Evolutionary conservation across 2,797 vertebrate genomes (phyloP).

Genomic region (Cottoperca gobio): DNA sequence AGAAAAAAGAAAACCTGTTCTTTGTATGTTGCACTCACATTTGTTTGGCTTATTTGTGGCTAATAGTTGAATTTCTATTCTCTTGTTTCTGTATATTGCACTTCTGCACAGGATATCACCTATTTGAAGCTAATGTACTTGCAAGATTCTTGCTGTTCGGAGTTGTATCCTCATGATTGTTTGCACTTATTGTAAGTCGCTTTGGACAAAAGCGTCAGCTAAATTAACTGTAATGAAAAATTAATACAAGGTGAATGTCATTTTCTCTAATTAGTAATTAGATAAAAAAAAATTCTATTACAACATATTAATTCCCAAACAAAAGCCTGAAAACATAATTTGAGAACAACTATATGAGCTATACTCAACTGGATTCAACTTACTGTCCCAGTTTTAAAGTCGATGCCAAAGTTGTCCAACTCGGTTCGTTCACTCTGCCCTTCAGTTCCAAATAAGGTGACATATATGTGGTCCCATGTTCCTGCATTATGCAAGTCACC

Average conservation of each 20-base stretch:
- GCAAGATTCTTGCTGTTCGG: too few relatives aligned
- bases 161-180: too few relatives aligned
- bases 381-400: slow-evolving; percentile 54
- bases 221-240: too few relatives aligned
- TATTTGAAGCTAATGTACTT: too few relatives aligned
- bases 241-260: neutral
- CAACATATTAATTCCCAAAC: neutral
- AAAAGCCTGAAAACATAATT: neutral
- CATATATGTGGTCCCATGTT: slow-evolving; percentile 57
- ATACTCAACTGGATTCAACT: slow-evolving; percentile 15
- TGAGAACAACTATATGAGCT: neutral
- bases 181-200: too few relatives aligned
- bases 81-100: too few relatives aligned
- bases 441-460: slow-evolving; percentile 60
- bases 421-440: slow-evolving; percentile 55
- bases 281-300: neutral
- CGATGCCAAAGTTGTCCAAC: slow-evolving; percentile 52
- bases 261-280: neutral
- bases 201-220: too few relatives aligned
- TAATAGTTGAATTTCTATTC: too few relatives aligned
- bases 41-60: too few relatives aligned
- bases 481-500: slow-evolving; percentile 52
- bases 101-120: too few relatives aligned
- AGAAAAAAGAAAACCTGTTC: too few relatives aligned
- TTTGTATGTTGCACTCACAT: too few relatives aligned